A percentile compares a stretch with the other conserved stretches of the same genome.
These are phyloP conservation scores for Onychostoma macrolepis DNA, from an alignment of 2,113 vertebrate genomes.

Conservation along the genomic window DNA sequence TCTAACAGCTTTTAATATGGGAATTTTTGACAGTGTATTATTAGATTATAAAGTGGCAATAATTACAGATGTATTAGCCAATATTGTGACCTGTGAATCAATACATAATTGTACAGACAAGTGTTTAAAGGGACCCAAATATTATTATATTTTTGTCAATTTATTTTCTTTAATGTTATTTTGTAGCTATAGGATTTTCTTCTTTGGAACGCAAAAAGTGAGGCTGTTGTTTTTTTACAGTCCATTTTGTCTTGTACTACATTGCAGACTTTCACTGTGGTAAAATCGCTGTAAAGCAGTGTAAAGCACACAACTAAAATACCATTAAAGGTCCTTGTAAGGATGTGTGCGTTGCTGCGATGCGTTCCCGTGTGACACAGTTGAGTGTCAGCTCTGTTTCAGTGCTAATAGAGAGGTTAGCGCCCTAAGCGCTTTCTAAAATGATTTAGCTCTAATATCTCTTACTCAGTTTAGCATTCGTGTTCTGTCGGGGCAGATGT, in stretches of 20 bases:
- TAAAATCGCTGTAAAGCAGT: not conserved
- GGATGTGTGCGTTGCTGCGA: not conserved
- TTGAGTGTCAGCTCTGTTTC: not conserved
- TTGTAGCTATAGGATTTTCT: not conserved
- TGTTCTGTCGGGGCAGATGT: slow-evolving; percentile 1
- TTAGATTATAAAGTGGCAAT: not conserved
- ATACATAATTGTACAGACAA: slow-evolving; percentile 7
- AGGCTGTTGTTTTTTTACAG: not conserved
- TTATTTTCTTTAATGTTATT: not conserved
- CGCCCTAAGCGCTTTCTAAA: slow-evolving; percentile 11
- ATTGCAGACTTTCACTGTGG: not conserved
- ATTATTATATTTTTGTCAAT: not conserved
- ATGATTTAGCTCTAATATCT: slow-evolving; percentile 34
- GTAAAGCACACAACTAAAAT: not conserved
- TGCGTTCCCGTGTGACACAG: not conserved
- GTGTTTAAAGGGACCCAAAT: not conserved
- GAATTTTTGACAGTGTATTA: not conserved
- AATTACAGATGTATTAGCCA: slow-evolving; percentile 7
- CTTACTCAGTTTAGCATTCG: slow-evolving; percentile 2
- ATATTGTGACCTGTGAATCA: not conserved
- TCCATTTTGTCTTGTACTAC: not conserved
- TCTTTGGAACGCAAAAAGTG: not conserved
- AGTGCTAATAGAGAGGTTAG: slow-evolving; percentile 26
- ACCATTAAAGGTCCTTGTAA: not conserved
- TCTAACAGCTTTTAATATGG: slow-evolving; percentile 2